Evolutionary conservation across 2,888 invertebrate genomes (phyloP).

Genomic region (Allygus modestus): DNA sequence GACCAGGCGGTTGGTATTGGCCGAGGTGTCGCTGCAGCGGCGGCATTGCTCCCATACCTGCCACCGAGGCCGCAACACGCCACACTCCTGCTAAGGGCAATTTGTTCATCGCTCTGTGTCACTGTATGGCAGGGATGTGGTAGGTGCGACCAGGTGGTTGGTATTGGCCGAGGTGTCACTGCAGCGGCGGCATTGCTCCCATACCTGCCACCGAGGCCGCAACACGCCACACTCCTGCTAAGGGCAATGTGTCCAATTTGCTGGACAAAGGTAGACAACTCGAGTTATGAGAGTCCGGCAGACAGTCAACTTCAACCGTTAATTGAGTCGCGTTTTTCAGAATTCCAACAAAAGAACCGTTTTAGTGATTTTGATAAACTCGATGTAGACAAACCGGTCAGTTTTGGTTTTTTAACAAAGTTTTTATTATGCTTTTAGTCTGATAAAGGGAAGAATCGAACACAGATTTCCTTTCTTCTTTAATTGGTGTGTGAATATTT

Average conservation of each 20-base stretch:
- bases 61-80: neutral
- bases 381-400: conserved; percentile 1
- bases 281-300: neutral
- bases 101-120: too few species aligned
- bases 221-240: neutral
- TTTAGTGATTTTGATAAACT: neutral
- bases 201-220: neutral
- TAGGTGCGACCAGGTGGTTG: too few species aligned
- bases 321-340: conserved; percentile 25
- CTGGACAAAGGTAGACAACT: conserved; percentile 42
- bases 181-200: neutral
- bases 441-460: too few species aligned
- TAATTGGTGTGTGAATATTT: too few species aligned
- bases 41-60: neutral
- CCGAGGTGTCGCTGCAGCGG: too few species aligned
- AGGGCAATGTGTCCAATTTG: conserved; percentile 33
- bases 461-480: too few species aligned
- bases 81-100: conserved; percentile 15
- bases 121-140: too few species aligned
- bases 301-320: conserved; percentile 16
- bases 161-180: too few species aligned
- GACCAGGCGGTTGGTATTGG: too few species aligned
- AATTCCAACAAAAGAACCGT: conserved; percentile 28
- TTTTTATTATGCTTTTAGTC: too few species aligned
- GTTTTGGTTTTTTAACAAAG: neutral